Percentiles rank a stretch among this genome's conserved stretches.
phyloP scores from a whole-genome alignment of 2,797 vertebrate species.

The Sebastes ruberrimus region DNA sequence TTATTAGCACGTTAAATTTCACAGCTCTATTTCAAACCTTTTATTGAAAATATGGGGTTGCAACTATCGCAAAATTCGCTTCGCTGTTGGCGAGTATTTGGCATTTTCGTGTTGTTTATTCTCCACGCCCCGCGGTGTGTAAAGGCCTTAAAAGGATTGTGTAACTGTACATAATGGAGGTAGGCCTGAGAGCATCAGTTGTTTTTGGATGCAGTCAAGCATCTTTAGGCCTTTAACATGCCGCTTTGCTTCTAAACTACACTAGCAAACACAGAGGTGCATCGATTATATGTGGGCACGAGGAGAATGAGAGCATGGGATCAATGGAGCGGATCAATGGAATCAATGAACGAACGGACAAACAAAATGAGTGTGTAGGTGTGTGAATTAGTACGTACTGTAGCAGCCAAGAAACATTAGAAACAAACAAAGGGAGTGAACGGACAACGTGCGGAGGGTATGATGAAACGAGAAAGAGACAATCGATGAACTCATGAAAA shows the following conservation, averaged over 20 bases:
- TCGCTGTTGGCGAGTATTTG: too few relatives aligned
- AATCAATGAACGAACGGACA: slow-evolving; percentile 64
- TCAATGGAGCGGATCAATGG: slow-evolving; percentile 61
- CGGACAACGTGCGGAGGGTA: slow-evolving; percentile 35
- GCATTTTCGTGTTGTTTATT: too few relatives aligned
- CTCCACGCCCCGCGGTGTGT: too few relatives aligned
- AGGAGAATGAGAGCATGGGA: slow-evolving; percentile 49
- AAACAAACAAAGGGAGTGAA: slow-evolving; percentile 30
- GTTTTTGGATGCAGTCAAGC: slow-evolving; percentile 4
- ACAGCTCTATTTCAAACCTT: too few relatives aligned
- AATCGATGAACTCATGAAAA: slow-evolving; percentile 54
- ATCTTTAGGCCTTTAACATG: slow-evolving; percentile 24
- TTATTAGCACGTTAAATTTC: too few relatives aligned
- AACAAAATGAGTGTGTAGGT: slow-evolving; percentile 65
- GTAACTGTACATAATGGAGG: background rate
- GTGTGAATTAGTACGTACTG: slow-evolving; percentile 52
- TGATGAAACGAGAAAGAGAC: slow-evolving; percentile 43
- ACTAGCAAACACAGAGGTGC: slow-evolving; percentile 28
- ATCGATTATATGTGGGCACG: slow-evolving; percentile 51
- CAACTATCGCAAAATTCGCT: too few relatives aligned
- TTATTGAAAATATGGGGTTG: too few relatives aligned
- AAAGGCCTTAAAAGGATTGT: background rate
- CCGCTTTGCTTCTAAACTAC: slow-evolving; percentile 32
- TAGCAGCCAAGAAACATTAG: slow-evolving; percentile 37
- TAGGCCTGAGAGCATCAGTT: background rate